Percentiles rank a stretch among this genome's conserved stretches.
Evolutionary conservation across 2,113 vertebrate species (phyloP).

Genomic region (Onychostoma macrolepis): DNA sequence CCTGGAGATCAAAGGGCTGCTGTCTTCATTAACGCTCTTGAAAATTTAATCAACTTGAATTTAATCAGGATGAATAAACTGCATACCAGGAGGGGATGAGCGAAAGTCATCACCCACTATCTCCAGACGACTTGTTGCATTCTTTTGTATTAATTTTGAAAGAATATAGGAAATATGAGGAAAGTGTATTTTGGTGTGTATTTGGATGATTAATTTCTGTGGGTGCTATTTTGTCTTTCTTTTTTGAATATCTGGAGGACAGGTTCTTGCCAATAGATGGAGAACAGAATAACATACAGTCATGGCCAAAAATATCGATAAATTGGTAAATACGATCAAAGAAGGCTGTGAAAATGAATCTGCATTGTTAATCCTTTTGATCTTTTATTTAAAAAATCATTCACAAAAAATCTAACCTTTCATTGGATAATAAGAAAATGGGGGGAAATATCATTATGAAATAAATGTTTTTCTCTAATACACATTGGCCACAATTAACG

Average conservation of each 20-base stretch:
- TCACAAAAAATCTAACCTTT: too few relatives aligned
- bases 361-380: too few relatives aligned
- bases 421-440: too few relatives aligned
- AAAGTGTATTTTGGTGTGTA: not conserved
- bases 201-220: not conserved
- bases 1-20: constrained; percentile 51
- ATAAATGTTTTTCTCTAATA: too few relatives aligned
- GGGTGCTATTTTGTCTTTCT: not conserved
- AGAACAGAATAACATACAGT: not conserved
- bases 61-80: constrained; percentile 28
- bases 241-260: not conserved
- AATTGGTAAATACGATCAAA: too few relatives aligned
- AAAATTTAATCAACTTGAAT: constrained; percentile 42
- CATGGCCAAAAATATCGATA: too few relatives aligned
- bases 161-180: not conserved
- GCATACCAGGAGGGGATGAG: not conserved
- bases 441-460: too few relatives aligned
- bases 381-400: too few relatives aligned
- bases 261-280: not conserved
- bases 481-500: too few relatives aligned
- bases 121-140: not conserved
- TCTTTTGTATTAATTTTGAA: not conserved
- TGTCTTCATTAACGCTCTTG: constrained; percentile 48
- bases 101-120: not conserved
- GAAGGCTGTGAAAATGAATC: too few relatives aligned